Evolutionary conservation across 2,888 invertebrate genomes (phyloP).

Genomic region (Rhimphoctona megacephalus): DNA sequence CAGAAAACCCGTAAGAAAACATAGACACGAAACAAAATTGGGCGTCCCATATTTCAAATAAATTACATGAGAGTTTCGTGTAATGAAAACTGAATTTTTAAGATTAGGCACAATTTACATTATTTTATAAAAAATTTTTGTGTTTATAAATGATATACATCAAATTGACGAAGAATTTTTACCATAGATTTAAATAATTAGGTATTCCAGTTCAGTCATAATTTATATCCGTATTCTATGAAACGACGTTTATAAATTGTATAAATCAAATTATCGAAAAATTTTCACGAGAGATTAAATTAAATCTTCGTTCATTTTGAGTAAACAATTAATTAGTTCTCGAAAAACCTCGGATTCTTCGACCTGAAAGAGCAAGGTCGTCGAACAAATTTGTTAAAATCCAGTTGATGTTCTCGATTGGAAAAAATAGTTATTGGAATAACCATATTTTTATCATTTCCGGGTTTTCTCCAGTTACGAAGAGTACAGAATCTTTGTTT

Average conservation of each 20-base stretch:
- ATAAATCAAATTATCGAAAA: not conserved
- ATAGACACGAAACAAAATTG: not conserved
- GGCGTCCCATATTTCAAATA: not conserved
- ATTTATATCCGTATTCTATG: not conserved
- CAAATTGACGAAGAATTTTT: not conserved
- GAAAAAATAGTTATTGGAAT: not conserved
- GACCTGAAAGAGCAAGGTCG: no score
- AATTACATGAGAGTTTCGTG: not conserved
- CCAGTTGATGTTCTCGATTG: not conserved
- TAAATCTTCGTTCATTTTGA: not conserved
- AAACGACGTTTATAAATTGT: not conserved
- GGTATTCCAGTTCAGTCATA: not conserved
- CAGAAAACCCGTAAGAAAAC: slow-evolving; percentile 13
- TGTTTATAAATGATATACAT: not conserved
- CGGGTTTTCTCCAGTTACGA: no score
- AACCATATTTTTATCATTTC: not conserved
- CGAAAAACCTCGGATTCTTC: not conserved
- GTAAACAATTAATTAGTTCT: not conserved
- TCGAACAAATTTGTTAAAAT: not conserved
- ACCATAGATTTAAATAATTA: not conserved
- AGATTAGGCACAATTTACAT: not conserved
- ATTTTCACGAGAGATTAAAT: not conserved
- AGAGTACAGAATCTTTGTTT: no score
- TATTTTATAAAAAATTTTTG: not conserved
- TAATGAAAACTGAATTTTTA: not conserved